A percentile compares a stretch with the other conserved stretches of the same genome.
Conservation (phyloP, 2,888 invertebrate species). For the Zhengitettix transpicula region DNA sequence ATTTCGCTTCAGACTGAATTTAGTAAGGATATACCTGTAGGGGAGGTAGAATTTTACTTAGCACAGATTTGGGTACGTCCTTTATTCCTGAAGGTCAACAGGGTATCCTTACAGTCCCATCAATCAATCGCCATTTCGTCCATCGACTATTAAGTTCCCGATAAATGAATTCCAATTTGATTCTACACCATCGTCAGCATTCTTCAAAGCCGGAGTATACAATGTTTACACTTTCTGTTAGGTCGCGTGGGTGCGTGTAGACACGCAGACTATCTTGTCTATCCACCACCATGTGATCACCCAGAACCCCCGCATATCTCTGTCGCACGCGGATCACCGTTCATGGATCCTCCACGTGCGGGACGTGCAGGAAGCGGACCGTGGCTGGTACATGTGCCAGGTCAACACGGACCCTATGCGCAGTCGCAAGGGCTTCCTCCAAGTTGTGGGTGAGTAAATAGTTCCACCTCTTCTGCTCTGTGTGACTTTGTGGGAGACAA, state of each 20-base stretch:
- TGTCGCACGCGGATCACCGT: constrained; percentile 21
- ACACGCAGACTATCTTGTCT: constrained; percentile 26
- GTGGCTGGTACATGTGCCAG: constrained; percentile 23
- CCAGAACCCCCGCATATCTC: constrained; percentile 23
- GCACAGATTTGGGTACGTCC: too few species aligned
- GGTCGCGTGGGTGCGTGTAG: constrained; percentile 27
- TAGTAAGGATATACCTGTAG: too few species aligned
- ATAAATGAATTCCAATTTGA: too few species aligned
- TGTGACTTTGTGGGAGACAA: not conserved
- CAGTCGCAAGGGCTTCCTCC: constrained; percentile 23
- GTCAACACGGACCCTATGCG: constrained; percentile 25
- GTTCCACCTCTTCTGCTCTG: not conserved
- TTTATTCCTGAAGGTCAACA: too few species aligned
- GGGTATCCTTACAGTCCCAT: too few species aligned
- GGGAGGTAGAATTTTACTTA: too few species aligned
- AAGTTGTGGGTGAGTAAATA: constrained; percentile 24
- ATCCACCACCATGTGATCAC: constrained; percentile 26
- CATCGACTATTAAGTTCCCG: too few species aligned
- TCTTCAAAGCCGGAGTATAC: too few species aligned
- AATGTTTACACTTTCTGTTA: constrained; percentile 7
- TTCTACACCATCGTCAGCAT: too few species aligned
- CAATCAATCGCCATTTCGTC: too few species aligned
- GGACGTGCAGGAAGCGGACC: constrained; percentile 20
- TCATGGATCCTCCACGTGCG: constrained; percentile 23
- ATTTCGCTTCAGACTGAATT: too few species aligned